Percentiles rank a stretch among this genome's conserved stretches.
Conservation (phyloP, 2,113 vertebrate species). For the Phrynocephalus versicolor region DNA sequence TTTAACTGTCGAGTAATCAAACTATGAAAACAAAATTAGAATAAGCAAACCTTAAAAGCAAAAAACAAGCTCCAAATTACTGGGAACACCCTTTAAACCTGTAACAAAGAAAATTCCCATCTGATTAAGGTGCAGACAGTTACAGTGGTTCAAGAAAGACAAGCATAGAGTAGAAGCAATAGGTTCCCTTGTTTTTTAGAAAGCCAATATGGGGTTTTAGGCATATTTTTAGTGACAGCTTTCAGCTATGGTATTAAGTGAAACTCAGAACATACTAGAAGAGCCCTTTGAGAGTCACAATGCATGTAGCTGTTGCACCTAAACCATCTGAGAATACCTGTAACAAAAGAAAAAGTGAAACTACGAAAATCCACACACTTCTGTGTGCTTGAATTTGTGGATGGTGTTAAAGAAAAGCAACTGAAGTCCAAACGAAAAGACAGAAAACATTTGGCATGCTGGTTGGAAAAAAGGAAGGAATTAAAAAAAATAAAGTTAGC, state of each 20-base stretch:
- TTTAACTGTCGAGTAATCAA: slow-evolving; percentile 41
- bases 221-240: slow-evolving; percentile 52
- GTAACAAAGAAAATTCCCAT: slow-evolving; percentile 76
- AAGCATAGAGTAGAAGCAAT: not conserved
- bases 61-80: slow-evolving; percentile 54
- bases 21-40: slow-evolving; percentile 37
- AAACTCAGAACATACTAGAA: slow-evolving; percentile 42
- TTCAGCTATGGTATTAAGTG: slow-evolving; percentile 26
- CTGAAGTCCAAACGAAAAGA: slow-evolving; percentile 81
- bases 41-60: slow-evolving; percentile 56
- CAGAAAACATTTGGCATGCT: slow-evolving; percentile 82
- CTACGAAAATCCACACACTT: slow-evolving; percentile 59
- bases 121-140: slow-evolving; percentile 81
- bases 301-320: slow-evolving; percentile 78
- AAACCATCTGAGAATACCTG: slow-evolving; percentile 80
- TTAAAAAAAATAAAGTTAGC: slow-evolving; percentile 83
- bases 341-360: slow-evolving; percentile 79
- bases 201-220: slow-evolving; percentile 37
- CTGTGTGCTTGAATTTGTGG: slow-evolving; percentile 61
- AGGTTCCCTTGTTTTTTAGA: slow-evolving; percentile 30
- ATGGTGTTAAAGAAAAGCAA: slow-evolving; percentile 82
- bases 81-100: slow-evolving; percentile 76
- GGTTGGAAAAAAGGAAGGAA: slow-evolving; percentile 84
- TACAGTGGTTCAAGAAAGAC: slow-evolving; percentile 44
- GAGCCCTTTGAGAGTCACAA: slow-evolving; percentile 31